These are phyloP conservation scores for Cataglyphis hispanica DNA, from an alignment of 1,140 invertebrate species.

Conservation along the genomic window DNA sequence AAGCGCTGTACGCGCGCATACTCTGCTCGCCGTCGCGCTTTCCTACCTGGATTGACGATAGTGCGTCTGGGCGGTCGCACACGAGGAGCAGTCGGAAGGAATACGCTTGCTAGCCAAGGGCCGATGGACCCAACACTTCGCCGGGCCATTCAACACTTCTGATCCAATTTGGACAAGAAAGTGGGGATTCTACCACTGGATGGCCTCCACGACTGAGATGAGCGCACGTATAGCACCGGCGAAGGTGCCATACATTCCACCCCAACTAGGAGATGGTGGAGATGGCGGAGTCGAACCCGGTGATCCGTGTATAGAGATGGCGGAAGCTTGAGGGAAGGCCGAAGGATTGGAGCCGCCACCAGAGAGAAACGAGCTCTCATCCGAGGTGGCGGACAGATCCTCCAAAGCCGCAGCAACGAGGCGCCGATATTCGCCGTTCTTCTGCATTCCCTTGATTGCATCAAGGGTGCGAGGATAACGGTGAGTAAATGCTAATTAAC, in stretches of 20 bases:
- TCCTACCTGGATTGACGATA: not conserved
- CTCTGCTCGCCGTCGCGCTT: not conserved
- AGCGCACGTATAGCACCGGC: not conserved
- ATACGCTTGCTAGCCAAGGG: not conserved
- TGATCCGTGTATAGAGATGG: not conserved
- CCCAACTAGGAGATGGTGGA: not conserved
- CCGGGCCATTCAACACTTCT: not conserved
- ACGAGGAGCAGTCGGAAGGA: not conserved
- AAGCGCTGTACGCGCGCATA: conserved; percentile 24
- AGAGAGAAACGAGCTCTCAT: not conserved
- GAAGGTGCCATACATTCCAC: too few species aligned
- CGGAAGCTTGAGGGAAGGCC: not conserved
- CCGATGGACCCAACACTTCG: not conserved
- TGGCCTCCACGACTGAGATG: not conserved
- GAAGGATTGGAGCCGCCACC: not conserved
- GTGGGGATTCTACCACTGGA: not conserved
- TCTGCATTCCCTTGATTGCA: conserved; percentile 12
- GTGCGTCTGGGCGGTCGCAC: not conserved
- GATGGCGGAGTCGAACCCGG: not conserved
- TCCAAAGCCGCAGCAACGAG: not conserved
- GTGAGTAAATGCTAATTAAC: not conserved
- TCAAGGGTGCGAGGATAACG: not conserved
- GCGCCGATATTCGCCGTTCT: not conserved
- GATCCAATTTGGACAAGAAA: not conserved
- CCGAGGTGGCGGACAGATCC: not conserved